phyloP scores from a whole-genome alignment of 1,140 invertebrate species.

The Mercenaria mercenaria region DNA sequence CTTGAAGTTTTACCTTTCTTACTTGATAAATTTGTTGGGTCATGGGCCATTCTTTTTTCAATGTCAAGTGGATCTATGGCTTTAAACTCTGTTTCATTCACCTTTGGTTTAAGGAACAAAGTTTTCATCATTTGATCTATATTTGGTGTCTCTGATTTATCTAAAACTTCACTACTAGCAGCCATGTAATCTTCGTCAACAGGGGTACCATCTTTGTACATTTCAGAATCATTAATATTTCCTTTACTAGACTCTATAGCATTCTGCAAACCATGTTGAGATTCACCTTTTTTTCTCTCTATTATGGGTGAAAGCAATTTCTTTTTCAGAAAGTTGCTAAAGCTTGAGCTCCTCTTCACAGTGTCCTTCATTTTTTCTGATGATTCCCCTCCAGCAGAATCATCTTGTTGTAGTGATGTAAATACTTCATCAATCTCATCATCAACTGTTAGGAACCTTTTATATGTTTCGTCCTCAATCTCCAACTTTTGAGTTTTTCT shows the following conservation, averaged over 20 bases:
- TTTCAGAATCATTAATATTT: not conserved
- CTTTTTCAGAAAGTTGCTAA: not conserved
- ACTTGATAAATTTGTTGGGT: not conserved
- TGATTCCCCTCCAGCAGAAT: not conserved
- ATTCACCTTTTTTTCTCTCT: conserved; percentile 7
- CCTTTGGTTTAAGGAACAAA: not conserved
- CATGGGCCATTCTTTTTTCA: conserved; percentile 12
- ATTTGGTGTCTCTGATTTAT: not conserved
- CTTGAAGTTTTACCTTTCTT: not conserved
- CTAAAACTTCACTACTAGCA: not conserved
- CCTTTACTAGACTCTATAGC: not conserved
- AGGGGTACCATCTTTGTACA: not conserved
- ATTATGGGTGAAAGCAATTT: conserved; percentile 48
- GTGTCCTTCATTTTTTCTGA: not conserved
- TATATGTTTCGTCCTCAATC: not conserved
- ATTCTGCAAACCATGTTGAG: not conserved
- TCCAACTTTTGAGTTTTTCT: not conserved
- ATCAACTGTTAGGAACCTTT: not conserved
- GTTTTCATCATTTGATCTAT: conserved; percentile 39
- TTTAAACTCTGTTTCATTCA: not conserved
- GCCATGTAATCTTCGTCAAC: not conserved
- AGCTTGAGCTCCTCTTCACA: not conserved
- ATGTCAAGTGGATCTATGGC: conserved; percentile 36
- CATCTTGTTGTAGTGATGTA: not conserved
- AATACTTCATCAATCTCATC: not conserved